These are phyloP conservation scores for Ciconia nigra DNA, from an alignment of 2,797 vertebrate genomes.

Conservation along the genomic window DNA sequence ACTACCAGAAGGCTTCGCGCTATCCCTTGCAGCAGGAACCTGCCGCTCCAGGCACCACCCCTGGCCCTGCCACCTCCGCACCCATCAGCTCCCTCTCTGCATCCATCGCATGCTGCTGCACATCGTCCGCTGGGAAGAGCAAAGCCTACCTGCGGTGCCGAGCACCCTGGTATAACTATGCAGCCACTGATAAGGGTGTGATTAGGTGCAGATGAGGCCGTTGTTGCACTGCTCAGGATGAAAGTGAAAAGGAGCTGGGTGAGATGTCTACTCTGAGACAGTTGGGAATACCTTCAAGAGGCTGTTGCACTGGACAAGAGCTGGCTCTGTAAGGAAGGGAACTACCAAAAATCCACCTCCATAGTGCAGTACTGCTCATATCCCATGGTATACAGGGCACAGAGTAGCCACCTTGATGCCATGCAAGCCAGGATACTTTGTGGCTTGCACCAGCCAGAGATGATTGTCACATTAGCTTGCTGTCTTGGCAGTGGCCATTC, in stretches of 20 bases:
- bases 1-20: neutral
- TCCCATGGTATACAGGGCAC: neutral
- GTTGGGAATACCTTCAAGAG: neutral
- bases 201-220: neutral
- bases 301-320: neutral
- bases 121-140: fast-evolving
- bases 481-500: neutral
- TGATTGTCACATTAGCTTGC: neutral
- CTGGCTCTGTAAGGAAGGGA: neutral
- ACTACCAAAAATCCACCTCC: neutral
- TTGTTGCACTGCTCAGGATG: neutral
- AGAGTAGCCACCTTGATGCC: neutral
- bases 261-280: neutral
- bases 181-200: fast-evolving
- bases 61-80: neutral
- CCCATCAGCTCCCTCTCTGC: neutral
- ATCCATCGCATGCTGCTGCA: fast-evolving
- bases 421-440: neutral
- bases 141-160: neutral
- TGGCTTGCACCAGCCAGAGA: neutral
- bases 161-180: neutral
- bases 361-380: neutral
- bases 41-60: neutral
- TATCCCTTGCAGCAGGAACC: neutral
- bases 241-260: neutral